Percentiles rank a stretch among this genome's conserved stretches.
Conservation (phyloP, 2,797 vertebrate genomes). For the Rhabdomys pumilio region DNA sequence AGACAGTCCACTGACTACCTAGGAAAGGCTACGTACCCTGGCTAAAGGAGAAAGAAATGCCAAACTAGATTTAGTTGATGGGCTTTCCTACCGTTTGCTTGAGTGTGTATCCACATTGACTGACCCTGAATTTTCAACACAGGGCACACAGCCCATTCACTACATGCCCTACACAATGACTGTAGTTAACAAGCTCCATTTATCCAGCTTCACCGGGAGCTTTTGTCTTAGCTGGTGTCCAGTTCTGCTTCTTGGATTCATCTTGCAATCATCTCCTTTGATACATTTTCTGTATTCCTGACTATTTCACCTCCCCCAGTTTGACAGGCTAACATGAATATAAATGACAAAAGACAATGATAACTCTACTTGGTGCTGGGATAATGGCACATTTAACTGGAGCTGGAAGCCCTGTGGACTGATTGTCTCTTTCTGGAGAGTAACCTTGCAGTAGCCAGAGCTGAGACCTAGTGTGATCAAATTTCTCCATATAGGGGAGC, state of each 20-base stretch:
- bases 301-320: not conserved
- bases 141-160: not conserved
- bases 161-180: not conserved
- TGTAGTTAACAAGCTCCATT: not conserved
- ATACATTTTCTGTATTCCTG: not conserved
- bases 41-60: not conserved
- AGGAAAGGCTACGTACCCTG: not conserved
- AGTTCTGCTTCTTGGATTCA: slow-evolving; percentile 21
- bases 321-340: slow-evolving; percentile 38
- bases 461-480: not conserved
- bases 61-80: not conserved
- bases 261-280: not conserved
- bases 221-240: not conserved
- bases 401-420: not conserved
- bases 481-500: slow-evolving; percentile 1
- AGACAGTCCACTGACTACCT: not conserved
- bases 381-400: slow-evolving; percentile 46
- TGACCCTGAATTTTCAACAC: slow-evolving; percentile 24
- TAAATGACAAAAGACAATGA: slow-evolving; percentile 40
- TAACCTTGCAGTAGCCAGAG: slow-evolving; percentile 16
- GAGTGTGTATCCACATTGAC: not conserved
- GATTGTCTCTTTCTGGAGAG: slow-evolving; percentile 41
- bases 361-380: not conserved
- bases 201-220: not conserved
- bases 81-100: not conserved